Evolutionary conservation across 2,888 invertebrate genomes (phyloP), one percentile per base, ranked within the genome.

Genomic region (Aleiodes alternator): DNA sequence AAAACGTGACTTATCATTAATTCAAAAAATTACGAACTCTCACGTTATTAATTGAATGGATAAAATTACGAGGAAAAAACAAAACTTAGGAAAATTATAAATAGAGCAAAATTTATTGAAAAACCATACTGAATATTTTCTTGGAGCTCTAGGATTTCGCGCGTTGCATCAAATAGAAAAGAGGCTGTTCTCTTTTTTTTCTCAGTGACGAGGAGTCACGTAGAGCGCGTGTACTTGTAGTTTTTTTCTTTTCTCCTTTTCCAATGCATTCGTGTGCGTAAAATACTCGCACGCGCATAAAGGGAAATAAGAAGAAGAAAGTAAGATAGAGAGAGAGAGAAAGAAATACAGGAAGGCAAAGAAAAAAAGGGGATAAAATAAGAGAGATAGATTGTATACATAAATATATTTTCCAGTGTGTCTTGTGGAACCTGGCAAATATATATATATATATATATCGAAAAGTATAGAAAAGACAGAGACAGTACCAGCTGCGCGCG

Each of bases 301-400:
- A 69, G 23, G 16, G 43, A 23, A 38, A 29, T 61, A 69, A 61
- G 38, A 68, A 48, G 38, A 61, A 77, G 79, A 61, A 76, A 78
- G 80, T 78, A 77, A 73, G 81, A 79, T 81, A 80, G 81, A 81
- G 78, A 81, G 79, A 77, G 73, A 75, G 77, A 80, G 76, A 81
- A 79, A 82, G 78, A 50, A 50, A 50, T 0, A 50, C 4, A 50
- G 50, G n/a, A 69, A 69, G 23, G 16, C 29, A 23, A 29, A 29
- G 53, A 69, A 61, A 50, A 68, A 16, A 61, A 77, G 79, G 57
- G 77, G 77, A 80, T 78, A 77, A 73, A 80, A 79, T 81, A 80
- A 81, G 78, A 81, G 51, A 51, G 51, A n/a, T n/a, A 43, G n/a
- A 16, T 69, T 74, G 69, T 59, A 59, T 68, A 57, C 48, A 48